Evolutionary conservation across 92 coral and sea anemone genomes (phyloP), one percentile per base, ranked within the genome.

Genomic region (Virgularia gustaviana): DNA sequence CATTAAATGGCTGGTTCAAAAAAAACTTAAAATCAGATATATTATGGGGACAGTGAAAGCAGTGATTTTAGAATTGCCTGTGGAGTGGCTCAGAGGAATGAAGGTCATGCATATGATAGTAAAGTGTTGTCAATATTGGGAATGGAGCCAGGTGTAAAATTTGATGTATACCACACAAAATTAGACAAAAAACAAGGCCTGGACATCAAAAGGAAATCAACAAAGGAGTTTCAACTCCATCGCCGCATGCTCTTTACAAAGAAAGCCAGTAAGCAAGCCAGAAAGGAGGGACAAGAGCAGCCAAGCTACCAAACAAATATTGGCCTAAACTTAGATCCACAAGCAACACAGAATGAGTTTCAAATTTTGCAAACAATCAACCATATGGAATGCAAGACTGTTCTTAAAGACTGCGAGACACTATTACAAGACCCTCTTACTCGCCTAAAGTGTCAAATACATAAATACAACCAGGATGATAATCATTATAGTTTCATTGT

Each of bases 1-100:
- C 55, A 53, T 78, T 43, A 60, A 52, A 31, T 68, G 82, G 70
- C 52, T 20, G 57, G n/a, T n/a, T n/a, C n/a, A n/a, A n/a, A n/a
- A n/a, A n/a, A n/a, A n/a, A n/a, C n/a, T n/a, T n/a, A n/a, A n/a
- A n/a, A n/a, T n/a, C n/a, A n/a, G n/a, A n/a, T n/a, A n/a, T n/a
- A n/a, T n/a, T n/a, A n/a, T n/a, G n/a, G n/a, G n/a, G n/a, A n/a
- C n/a, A n/a, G n/a, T n/a, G n/a, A n/a, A n/a, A n/a, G n/a, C n/a
- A n/a, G n/a, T n/a, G n/a, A 55, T 35, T 55, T 55, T 24, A 31
- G 61, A 31, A 55, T 55, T 9, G 61, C 61, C 9, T 55, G 61
- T 55, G 61, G 61, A 55, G 61, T 55, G 27, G 61, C 31, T 4
- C 61, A 55, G 32, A 12, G 16, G 9, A 55, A 55, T 55, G 31